Evolutionary conservation across 2,888 invertebrate species (phyloP).

Genomic region (Microdon myrmicae): DNA sequence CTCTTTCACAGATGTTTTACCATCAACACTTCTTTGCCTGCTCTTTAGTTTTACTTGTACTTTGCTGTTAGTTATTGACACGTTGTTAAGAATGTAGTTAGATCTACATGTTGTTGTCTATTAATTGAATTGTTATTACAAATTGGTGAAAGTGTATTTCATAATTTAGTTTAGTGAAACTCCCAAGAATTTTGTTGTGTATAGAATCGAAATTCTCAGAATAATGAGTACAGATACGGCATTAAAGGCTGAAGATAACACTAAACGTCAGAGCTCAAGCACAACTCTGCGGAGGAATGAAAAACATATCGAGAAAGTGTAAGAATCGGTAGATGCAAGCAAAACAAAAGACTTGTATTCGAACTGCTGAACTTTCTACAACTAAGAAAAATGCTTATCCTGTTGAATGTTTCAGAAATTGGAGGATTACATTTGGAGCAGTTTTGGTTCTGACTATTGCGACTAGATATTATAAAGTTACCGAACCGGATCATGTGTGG

Average conservation of each 20-base stretch:
- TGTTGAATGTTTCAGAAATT: conserved; percentile 60
- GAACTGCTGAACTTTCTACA: no score
- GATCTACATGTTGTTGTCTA: conserved; percentile 8
- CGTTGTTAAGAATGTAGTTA: conserved; percentile 26
- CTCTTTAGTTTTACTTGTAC: no score
- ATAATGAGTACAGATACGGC: conserved; percentile 29
- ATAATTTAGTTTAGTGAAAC: conserved; percentile 15
- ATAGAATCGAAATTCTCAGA: not conserved
- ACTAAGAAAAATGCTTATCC: no score
- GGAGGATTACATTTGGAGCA: conserved; percentile 76
- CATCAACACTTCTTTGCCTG: no score
- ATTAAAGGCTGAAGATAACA: conserved; percentile 11
- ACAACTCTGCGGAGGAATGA: conserved; percentile 1
- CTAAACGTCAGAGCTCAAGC: conserved; percentile 10
- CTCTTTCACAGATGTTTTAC: no score
- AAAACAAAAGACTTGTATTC: conserved; percentile 54
- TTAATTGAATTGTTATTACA: conserved; percentile 1
- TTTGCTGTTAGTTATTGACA: no score
- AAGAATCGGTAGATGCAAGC: conserved; percentile 16
- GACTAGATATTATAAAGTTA: conserved; percentile 89
- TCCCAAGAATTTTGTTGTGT: not conserved
- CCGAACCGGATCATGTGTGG: conserved; percentile 95
- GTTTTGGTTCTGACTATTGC: conserved; percentile 75
- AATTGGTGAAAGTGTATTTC: not conserved
- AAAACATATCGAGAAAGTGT: conserved; percentile 47